Conservation (phyloP, 2,113 vertebrate species). For the Protomyctophum bolini region DNA sequence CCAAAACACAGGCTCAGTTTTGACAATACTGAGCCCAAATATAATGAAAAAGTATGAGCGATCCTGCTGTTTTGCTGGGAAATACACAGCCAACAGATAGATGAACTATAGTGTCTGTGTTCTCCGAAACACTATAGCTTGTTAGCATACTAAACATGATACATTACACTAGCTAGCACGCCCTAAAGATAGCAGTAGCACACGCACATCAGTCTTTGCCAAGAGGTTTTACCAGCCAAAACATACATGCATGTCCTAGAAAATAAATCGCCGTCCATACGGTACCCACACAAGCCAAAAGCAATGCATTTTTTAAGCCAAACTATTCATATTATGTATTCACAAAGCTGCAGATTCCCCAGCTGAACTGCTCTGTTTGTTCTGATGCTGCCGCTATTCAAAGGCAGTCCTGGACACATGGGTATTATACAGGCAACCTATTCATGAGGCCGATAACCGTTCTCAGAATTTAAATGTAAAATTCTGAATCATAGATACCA, state of each 20-base stretch:
- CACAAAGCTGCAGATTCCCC: slow-evolving; percentile 19
- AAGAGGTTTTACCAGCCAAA: not conserved
- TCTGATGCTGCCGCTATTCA: not conserved
- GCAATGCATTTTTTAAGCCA: not conserved
- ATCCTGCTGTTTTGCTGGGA: too few relatives aligned
- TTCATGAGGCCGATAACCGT: not conserved
- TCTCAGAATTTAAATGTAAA: slow-evolving; percentile 4
- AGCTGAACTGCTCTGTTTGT: slow-evolving; percentile 16
- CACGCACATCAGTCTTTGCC: not conserved
- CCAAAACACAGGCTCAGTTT: slow-evolving; percentile 22
- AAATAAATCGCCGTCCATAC: slow-evolving; percentile 7
- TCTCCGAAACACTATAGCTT: not conserved
- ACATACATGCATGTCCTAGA: not conserved
- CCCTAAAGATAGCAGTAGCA: not conserved
- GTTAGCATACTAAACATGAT: not conserved
- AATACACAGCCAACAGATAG: too few relatives aligned
- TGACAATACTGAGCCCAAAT: slow-evolving; percentile 10
- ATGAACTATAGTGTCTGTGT: not conserved
- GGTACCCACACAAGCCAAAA: slow-evolving; percentile 7
- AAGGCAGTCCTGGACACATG: slow-evolving; percentile 8
- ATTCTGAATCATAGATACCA: not conserved
- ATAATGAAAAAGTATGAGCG: not conserved
- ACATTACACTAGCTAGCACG: not conserved
- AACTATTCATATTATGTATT: slow-evolving; percentile 9
- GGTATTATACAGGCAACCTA: not conserved